Evolutionary conservation across 2,113 vertebrate genomes (phyloP).

Genomic region (Hemiscyllium ocellatum): DNA sequence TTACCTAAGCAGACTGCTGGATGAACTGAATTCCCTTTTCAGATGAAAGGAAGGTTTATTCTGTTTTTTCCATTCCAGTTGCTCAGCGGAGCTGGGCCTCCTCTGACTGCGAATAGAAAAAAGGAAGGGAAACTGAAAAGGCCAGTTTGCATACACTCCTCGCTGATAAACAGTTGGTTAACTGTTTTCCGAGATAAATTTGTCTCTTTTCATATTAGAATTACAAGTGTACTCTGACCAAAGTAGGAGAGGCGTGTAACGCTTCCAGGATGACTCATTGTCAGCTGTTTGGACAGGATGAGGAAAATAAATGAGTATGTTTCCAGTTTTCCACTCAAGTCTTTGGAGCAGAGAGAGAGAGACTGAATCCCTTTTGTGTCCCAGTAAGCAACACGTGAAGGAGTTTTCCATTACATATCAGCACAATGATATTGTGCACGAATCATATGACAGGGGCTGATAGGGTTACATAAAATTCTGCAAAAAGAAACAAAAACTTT

Average conservation of each 20-base stretch:
- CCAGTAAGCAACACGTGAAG: not conserved
- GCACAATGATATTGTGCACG: not conserved
- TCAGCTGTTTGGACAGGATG: not conserved
- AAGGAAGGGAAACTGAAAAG: not conserved
- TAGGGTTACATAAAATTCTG: not conserved
- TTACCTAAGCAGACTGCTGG: not conserved
- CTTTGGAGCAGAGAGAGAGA: not conserved
- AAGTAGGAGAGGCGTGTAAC: not conserved
- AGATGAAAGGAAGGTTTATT: slow-evolving; percentile 4
- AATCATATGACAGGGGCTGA: not conserved
- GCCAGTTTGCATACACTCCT: not conserved
- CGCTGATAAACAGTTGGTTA: not conserved
- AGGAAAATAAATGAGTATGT: not conserved
- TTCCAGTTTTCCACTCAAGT: slow-evolving; percentile 20
- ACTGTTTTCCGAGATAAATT: slow-evolving; percentile 20
- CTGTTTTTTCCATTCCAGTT: not conserved
- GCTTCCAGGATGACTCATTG: not conserved
- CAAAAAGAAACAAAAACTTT: not conserved
- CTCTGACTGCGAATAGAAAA: not conserved
- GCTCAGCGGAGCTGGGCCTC: not conserved
- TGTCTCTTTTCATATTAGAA: slow-evolving; percentile 6
- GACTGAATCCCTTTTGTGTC: slow-evolving; percentile 27
- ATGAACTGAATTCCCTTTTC: not conserved
- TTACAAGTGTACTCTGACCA: not conserved
- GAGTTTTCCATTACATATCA: slow-evolving; percentile 20